phyloP scores from a whole-genome alignment of 1,140 invertebrate species.

The Stenopsyche tienmushanensis region DNA sequence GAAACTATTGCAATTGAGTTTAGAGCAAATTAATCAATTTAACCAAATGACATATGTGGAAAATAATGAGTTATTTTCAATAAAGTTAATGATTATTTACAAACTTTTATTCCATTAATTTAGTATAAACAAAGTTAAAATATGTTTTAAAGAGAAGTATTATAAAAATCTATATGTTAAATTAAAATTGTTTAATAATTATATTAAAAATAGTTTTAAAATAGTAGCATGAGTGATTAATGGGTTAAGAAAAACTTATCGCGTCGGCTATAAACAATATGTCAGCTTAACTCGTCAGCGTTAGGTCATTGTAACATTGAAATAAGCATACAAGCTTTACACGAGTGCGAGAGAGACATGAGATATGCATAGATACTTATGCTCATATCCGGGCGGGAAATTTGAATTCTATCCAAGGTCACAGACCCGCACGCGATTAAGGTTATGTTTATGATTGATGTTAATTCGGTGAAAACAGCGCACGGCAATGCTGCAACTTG shows the following conservation, averaged over 20 bases:
- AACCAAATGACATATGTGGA: too few species aligned
- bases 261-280: not conserved
- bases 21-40: too few species aligned
- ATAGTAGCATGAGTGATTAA: not conserved
- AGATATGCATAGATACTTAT: not conserved
- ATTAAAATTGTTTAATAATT: too few species aligned
- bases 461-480: not conserved
- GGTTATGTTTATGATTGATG: conserved; percentile 19
- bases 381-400: conserved; percentile 16
- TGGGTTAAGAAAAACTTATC: not conserved
- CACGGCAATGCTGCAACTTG: too few species aligned
- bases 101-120: too few species aligned
- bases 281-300: not conserved
- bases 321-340: not conserved
- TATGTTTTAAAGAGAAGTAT: too few species aligned
- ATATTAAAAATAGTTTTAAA: too few species aligned
- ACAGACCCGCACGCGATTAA: not conserved
- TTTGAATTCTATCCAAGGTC: conserved; percentile 15
- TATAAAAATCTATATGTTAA: too few species aligned
- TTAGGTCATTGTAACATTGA: not conserved
- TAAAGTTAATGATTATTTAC: too few species aligned
- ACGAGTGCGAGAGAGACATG: conserved; percentile 4
- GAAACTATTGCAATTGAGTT: too few species aligned
- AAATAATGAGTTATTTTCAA: too few species aligned
- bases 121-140: too few species aligned